Base-by-base conservation (phyloP, 2,888 invertebrate genomes). In the Augiades crinisus region DNA sequence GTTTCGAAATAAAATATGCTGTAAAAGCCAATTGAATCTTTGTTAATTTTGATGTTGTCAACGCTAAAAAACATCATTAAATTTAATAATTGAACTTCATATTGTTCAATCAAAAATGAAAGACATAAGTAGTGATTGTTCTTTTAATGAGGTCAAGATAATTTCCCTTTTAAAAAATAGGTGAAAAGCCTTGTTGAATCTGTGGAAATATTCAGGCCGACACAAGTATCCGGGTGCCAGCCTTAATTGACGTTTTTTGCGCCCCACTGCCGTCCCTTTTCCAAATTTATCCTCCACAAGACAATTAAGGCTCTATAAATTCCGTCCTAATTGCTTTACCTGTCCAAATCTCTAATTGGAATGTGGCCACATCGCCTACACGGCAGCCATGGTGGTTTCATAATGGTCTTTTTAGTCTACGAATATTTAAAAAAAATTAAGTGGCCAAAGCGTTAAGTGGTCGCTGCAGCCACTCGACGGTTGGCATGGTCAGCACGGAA, bases 381-480 rank as follows among this genome's bases (percentile, higher is more conserved):
- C 59, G 50, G 60, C 59, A 55, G 61, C 63, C 57, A 61, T 58
- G 60, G 68, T 66, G 67, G 67, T 65, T 70, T 61, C 74, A 67
- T 80, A 75, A 78, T 74, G 78, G 83, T 75, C 77, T 72, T 76
- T 79, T 81, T 82, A 80, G 76, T 80, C 78, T 76, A 73, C 74
- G 78, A 79, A 78, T 85, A 87, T 87, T 78, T 87, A 85, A 10
- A 1, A 33, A 24, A 33, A 49, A 49, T 40, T 17, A 33, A 49
- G 17, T 22, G 22, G 33, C 22, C 33, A 21, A 47, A n/a, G 30
- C 31, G 41, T 41, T 41, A 49, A 34, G 49, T 41, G 40, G 41
- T 14, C 7, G 17, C 24, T 41, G 17, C 10, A n/a, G 19, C 33
- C 31, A 8, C n/a, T 1, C 16, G 10, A 14, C 6, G 38, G 47